These are phyloP conservation scores for Aplysina aerophoba DNA, from an alignment of 37 sponge, comb jelly and placozoan genomes.

Conservation along the genomic window DNA sequence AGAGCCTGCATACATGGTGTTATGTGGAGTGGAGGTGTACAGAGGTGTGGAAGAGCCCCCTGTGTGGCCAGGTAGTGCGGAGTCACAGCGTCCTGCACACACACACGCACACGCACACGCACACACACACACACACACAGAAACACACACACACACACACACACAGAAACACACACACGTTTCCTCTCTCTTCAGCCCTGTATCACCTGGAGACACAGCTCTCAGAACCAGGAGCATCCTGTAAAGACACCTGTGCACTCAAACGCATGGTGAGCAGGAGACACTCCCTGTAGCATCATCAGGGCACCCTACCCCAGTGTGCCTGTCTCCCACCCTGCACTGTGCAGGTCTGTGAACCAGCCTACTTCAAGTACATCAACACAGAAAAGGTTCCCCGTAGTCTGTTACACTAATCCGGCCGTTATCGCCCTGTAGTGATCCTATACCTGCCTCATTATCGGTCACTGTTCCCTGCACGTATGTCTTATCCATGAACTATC, in stretches of 20 bases:
- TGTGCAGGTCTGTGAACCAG: conserved; percentile 64
- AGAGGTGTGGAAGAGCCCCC: conserved; percentile 36
- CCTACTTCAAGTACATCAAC: conserved; percentile 31
- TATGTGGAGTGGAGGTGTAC: conserved; percentile 83
- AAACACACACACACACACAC: conserved; percentile 53
- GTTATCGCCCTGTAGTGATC: too few species aligned
- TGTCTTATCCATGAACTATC: too few species aligned
- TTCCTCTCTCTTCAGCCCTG: not conserved
- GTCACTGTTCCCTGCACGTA: too few species aligned
- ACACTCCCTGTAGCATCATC: not conserved
- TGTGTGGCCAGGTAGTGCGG: conserved; percentile 48
- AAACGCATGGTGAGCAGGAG: conserved; percentile 37
- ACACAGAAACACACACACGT: conserved; percentile 60
- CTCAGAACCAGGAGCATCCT: conserved; percentile 55
- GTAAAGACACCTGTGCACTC: conserved; percentile 66
- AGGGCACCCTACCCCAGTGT: not conserved
- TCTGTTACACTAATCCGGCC: too few species aligned
- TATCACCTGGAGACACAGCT: not conserved
- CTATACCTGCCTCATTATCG: too few species aligned
- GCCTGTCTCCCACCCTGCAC: not conserved
- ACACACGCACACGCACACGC: conserved; percentile 33
- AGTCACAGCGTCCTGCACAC: not conserved
- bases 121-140: conserved; percentile 47
- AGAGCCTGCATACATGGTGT: conserved; percentile 36
- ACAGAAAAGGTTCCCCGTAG: conserved; percentile 7